phyloP scores from a whole-genome alignment of 1,140 invertebrate species.

The Dreissena rostriformis region DNA sequence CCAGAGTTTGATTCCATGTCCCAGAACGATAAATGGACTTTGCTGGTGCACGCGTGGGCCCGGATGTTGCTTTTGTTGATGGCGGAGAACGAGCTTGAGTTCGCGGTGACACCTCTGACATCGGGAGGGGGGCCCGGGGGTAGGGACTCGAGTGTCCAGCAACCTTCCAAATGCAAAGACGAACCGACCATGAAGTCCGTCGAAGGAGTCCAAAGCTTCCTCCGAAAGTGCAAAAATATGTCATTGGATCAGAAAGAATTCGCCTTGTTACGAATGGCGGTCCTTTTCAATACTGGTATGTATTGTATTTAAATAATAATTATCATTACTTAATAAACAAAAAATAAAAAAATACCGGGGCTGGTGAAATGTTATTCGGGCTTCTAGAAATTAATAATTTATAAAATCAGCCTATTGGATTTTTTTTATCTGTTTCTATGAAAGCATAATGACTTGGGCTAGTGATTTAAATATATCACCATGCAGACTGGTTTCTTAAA shows the following conservation, averaged over 20 bases:
- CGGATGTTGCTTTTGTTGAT: slow-evolving; percentile 77
- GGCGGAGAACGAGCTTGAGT: slow-evolving; percentile 80
- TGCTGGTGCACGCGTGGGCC: slow-evolving; percentile 77
- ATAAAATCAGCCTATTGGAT: no score
- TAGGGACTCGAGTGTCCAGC: neutral
- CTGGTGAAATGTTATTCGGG: no score
- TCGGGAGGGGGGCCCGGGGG: slow-evolving; percentile 29
- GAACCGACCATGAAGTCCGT: slow-evolving; percentile 79
- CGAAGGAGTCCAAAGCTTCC: slow-evolving; percentile 77
- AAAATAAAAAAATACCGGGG: no score
- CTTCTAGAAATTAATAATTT: no score
- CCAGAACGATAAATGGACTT: slow-evolving; percentile 76
- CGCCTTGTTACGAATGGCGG: slow-evolving; percentile 76
- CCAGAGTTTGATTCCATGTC: slow-evolving; percentile 75
- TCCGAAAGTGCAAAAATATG: slow-evolving; percentile 78
- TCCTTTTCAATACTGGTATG: slow-evolving; percentile 79
- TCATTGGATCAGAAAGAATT: slow-evolving; percentile 77
- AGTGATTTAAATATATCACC: no score
- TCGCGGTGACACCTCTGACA: slow-evolving; percentile 76
- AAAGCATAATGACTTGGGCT: no score
- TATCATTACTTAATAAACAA: no score
- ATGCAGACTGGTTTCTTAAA: no score
- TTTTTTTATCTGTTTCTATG: no score
- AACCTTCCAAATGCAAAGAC: slow-evolving; percentile 65
- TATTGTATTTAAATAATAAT: neutral